Conservation (phyloP, 1,140 invertebrate species). For the Drosophila leontia region DNA sequence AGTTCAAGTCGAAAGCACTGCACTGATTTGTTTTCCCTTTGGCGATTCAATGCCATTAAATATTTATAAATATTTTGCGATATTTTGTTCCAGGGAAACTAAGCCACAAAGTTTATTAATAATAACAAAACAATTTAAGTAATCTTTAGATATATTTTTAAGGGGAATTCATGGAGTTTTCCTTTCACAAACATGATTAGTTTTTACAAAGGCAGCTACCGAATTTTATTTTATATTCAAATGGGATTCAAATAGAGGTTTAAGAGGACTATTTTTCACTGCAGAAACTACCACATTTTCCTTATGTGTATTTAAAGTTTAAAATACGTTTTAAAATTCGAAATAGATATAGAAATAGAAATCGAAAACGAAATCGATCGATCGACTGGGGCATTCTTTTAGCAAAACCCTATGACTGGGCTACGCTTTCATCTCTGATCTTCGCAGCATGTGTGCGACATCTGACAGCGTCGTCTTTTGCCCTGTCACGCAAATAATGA, state of each 20-base stretch:
- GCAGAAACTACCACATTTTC: no score
- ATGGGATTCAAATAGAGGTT: no score
- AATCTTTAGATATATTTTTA: background rate
- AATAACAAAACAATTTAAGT: background rate
- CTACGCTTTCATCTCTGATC: slow-evolving; percentile 27
- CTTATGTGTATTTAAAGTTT: background rate
- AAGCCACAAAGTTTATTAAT: background rate
- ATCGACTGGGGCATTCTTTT: slow-evolving; percentile 4
- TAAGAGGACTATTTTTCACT: no score
- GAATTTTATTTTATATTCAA: no score
- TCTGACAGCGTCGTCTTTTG: slow-evolving; percentile 31
- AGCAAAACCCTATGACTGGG: background rate
- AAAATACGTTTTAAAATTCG: background rate
- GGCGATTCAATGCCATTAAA: slow-evolving; percentile 1
- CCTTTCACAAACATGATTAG: no score
- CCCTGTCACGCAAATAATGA: slow-evolving; percentile 37
- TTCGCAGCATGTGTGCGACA: slow-evolving; percentile 40
- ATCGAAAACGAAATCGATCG: background rate
- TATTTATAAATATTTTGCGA: slow-evolving; percentile 6
- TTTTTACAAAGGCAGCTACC: no score
- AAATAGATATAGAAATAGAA: background rate
- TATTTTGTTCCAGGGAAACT: slow-evolving; percentile 9
- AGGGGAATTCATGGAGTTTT: no score
- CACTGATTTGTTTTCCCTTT: slow-evolving; percentile 35
- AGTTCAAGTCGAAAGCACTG: slow-evolving; percentile 14